Conservation (phyloP, 2,888 invertebrate genomes). For the Pristionchus maxplancki region DNA sequence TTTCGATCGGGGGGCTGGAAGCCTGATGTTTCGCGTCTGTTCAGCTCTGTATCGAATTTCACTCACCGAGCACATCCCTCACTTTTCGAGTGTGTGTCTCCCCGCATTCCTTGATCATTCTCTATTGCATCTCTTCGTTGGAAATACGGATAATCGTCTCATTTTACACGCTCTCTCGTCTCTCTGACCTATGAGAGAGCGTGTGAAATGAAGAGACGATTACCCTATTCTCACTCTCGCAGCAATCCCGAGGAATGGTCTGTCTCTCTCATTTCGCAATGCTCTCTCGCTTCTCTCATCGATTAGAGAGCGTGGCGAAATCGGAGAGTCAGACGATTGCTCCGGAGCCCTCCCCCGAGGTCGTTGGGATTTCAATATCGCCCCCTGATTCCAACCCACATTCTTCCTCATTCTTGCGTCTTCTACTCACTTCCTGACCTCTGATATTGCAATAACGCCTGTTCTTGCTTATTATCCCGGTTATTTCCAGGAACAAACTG, state of each 20-base stretch:
- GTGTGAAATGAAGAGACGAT: too few species aligned
- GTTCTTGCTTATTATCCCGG: too few species aligned
- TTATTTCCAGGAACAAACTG: too few species aligned
- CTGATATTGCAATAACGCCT: not conserved
- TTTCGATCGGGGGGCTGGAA: too few species aligned
- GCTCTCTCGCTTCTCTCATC: too few species aligned
- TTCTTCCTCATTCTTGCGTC: not conserved
- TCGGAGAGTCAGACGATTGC: too few species aligned
- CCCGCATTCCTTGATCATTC: slow-evolving; percentile 10
- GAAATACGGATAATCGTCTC: too few species aligned
- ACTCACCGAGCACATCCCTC: not conserved
- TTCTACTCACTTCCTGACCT: not conserved
- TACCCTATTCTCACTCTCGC: not conserved
- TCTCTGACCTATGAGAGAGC: not conserved
- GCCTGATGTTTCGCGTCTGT: not conserved
- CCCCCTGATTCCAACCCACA: not conserved
- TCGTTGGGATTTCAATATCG: slow-evolving; percentile 12
- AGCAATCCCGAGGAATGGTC: too few species aligned
- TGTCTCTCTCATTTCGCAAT: too few species aligned
- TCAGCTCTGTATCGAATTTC: not conserved
- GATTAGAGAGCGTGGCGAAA: too few species aligned
- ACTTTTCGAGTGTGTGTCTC: not conserved
- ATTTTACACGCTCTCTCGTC: not conserved
- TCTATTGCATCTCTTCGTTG: not conserved
- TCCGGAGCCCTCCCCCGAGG: not conserved